These are phyloP conservation scores for Dryomyza anilis DNA, from an alignment of 2,888 invertebrate genomes.

Conservation along the genomic window DNA sequence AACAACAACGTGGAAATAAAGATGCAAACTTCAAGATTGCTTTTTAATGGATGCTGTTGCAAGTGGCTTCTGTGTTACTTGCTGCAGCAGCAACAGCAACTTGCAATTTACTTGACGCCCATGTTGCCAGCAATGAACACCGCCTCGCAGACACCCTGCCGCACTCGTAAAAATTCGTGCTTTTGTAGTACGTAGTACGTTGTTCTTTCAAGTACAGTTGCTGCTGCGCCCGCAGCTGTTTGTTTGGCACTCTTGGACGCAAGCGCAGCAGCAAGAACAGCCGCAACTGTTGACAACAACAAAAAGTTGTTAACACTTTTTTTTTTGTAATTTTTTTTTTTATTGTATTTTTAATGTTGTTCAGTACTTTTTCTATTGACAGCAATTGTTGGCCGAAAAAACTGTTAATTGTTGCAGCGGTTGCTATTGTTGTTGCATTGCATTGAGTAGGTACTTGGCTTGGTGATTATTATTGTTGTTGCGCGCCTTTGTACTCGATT, in stretches of 20 bases:
- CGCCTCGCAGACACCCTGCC: background rate
- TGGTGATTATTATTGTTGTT: background rate
- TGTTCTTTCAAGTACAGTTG: background rate
- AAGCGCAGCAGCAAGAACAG: background rate
- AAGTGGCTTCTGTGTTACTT: slow-evolving; percentile 25
- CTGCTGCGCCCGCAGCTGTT: slow-evolving; percentile 10
- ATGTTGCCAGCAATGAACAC: background rate
- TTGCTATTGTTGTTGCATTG: background rate
- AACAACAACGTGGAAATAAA: slow-evolving; percentile 11
- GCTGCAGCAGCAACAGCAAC: background rate
- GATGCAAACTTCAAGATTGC: slow-evolving; percentile 21
- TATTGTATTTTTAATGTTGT: background rate
- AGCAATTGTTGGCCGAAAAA: background rate
- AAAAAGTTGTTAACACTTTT: slow-evolving; percentile 9
- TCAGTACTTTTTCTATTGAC: too few relatives aligned
- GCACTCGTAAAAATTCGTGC: too few relatives aligned
- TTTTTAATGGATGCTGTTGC: slow-evolving; percentile 20
- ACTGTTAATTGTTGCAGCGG: background rate
- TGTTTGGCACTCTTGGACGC: background rate
- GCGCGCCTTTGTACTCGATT: background rate
- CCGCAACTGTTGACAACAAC: background rate
- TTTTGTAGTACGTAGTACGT: background rate
- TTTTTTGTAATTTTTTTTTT: background rate
- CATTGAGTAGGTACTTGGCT: too few relatives aligned
- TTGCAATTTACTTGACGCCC: background rate